A percentile compares a stretch with the other conserved stretches of the same genome.
Conservation (phyloP, 2,113 vertebrate species). For the Euleptes europaea region DNA sequence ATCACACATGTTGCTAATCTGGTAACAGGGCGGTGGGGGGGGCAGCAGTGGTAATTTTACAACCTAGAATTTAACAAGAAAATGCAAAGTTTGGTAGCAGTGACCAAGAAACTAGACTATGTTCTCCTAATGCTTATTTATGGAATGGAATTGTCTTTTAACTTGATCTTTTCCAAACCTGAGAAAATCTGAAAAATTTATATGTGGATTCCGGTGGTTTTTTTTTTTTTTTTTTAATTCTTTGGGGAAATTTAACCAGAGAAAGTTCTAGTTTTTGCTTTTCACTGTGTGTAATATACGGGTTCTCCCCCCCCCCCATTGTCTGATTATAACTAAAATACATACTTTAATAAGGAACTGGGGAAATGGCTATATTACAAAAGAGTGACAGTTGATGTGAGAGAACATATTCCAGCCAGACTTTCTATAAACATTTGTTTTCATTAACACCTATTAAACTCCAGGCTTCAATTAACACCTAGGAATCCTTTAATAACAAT, state of each 20-base stretch:
- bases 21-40: background rate
- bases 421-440: conserved; percentile 4
- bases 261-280: background rate
- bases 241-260: background rate
- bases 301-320: background rate
- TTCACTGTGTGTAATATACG: background rate
- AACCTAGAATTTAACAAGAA: too few species aligned
- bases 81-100: background rate
- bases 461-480: background rate
- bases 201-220: too few species aligned
- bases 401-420: background rate
- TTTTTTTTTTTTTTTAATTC: background rate
- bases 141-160: background rate
- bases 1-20: background rate
- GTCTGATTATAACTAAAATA: background rate
- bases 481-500: background rate
- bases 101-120: background rate
- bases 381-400: background rate
- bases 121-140: too few species aligned
- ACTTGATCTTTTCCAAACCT: background rate
- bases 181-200: too few species aligned
- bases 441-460: conserved; percentile 11
- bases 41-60: background rate
- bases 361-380: background rate
- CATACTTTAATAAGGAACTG: background rate